Conservation (phyloP, 2,888 invertebrate genomes). For the Antheraea yamamai region DNA sequence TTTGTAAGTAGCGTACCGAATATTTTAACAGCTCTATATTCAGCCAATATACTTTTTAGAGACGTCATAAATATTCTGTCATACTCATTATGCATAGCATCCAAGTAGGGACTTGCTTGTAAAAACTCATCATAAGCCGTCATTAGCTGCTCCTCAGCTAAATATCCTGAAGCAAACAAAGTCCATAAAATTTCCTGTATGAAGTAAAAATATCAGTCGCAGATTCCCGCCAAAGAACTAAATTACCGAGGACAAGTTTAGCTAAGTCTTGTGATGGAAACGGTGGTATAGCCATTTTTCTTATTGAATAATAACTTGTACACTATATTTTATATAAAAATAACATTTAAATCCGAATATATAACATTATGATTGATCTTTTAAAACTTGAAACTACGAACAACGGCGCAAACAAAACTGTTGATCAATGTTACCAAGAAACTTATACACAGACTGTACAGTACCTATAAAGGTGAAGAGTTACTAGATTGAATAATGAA, state of each 20-base stretch:
- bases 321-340: neutral
- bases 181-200: slow-evolving; percentile 4
- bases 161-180: slow-evolving; percentile 58
- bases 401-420: slow-evolving; percentile 14
- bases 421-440: neutral
- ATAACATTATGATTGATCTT: neutral
- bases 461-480: neutral
- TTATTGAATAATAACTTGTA: neutral
- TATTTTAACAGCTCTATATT: slow-evolving; percentile 76
- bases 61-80: slow-evolving; percentile 78
- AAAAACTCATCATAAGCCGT: slow-evolving; percentile 77
- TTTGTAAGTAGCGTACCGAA: slow-evolving; percentile 53
- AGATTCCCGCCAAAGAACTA: slow-evolving; percentile 69
- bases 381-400: slow-evolving; percentile 6
- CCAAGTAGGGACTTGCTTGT: slow-evolving; percentile 73
- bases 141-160: slow-evolving; percentile 77
- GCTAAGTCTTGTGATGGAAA: slow-evolving; percentile 75
- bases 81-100: slow-evolving; percentile 71
- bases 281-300: slow-evolving; percentile 64
- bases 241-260: slow-evolving; percentile 73
- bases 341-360: neutral
- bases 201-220: slow-evolving; percentile 33
- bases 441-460: neutral
- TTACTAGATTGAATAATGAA: neutral
- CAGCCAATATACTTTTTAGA: slow-evolving; percentile 71